Evolutionary conservation across 2,888 invertebrate species (phyloP).

Genomic region (Ctena decussata): DNA sequence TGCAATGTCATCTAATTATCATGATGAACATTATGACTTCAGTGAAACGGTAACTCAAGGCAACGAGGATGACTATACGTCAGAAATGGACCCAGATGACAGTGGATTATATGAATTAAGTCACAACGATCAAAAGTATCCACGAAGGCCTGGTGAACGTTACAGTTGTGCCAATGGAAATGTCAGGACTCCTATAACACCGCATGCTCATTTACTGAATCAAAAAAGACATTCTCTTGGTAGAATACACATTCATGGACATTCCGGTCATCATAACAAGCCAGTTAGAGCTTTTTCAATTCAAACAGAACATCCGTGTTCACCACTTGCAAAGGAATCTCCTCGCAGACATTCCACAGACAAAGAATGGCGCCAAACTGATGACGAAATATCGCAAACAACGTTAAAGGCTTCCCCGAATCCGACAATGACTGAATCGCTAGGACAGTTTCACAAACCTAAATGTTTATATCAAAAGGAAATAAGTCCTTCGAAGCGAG

Average conservation of each 20-base stretch:
- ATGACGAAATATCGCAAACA: neutral
- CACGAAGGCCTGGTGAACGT: constrained; percentile 21
- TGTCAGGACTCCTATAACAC: constrained; percentile 30
- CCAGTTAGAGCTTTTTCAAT: constrained; percentile 54
- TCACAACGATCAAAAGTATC: constrained; percentile 17
- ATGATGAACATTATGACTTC: constrained; percentile 79
- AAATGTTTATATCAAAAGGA: neutral
- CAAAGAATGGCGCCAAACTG: neutral
- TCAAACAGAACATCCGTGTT: constrained; percentile 51
- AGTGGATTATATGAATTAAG: constrained; percentile 42
- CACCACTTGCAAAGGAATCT: constrained; percentile 43
- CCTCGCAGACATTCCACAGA: neutral
- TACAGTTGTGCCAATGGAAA: constrained; percentile 36
- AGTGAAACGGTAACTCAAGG: constrained; percentile 81
- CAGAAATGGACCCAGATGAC: constrained; percentile 58
- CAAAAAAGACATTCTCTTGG: constrained; percentile 47
- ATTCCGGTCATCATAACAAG: constrained; percentile 23
- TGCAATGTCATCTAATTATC: constrained; percentile 81
- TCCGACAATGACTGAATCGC: neutral
- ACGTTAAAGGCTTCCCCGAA: neutral
- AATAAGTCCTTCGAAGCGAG: neutral
- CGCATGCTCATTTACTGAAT: constrained; percentile 26
- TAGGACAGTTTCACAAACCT: neutral
- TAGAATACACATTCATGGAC: constrained; percentile 34
- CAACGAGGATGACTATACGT: constrained; percentile 73